Base-by-base conservation (phyloP, 2,888 invertebrate species). In the Sinopyrophorus schimmeli region DNA sequence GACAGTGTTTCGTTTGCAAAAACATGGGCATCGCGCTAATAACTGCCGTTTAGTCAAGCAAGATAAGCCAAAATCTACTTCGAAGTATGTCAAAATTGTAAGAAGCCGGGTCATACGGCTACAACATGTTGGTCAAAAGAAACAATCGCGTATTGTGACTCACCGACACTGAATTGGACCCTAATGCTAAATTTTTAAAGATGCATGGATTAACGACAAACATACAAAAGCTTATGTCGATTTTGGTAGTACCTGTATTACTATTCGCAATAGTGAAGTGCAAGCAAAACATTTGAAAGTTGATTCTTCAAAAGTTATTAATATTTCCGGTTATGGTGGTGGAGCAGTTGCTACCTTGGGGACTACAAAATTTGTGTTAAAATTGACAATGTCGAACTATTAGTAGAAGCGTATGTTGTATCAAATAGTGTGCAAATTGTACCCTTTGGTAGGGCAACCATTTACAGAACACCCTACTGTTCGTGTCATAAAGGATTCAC, bases 351-450 rank as follows among this genome's bases (percentile, higher is more conserved):
- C 11, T 1, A 40, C 37, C 9, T 11, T 53, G 16, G 53, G 49
- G 1, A 17, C 14, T 4, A 40, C 41, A 7, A 15, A 39, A 10
- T 27, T 41, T 18, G 17, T 7, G 4, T 17, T 54, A 3, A 11
- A 6, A 30, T 54, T 3, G 54, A 54, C 28, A 26, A 42, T 7
- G 51, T 51, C 4, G 16, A 17, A n/a, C 41, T 20, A 4, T 9
- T 2, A 5, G 17, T 47, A 3, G 3, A 4, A 7, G 42, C 50
- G 5, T 20, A 31, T 3, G 50, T 47, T 3, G 50, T 54, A 3
- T 42, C 50, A 0, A 18, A 54, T 15, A 3, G 6, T 1, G 34
- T 26, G 2, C 37, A 38, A 10, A 12, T 17, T 3, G 11, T 43
- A 2, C 24, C 41, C 17, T 34, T 18, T 43, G 10, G 5, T 34